These are phyloP conservation scores for Adelosebastes latens DNA, from an alignment of 2,797 vertebrate genomes.

Conservation along the genomic window DNA sequence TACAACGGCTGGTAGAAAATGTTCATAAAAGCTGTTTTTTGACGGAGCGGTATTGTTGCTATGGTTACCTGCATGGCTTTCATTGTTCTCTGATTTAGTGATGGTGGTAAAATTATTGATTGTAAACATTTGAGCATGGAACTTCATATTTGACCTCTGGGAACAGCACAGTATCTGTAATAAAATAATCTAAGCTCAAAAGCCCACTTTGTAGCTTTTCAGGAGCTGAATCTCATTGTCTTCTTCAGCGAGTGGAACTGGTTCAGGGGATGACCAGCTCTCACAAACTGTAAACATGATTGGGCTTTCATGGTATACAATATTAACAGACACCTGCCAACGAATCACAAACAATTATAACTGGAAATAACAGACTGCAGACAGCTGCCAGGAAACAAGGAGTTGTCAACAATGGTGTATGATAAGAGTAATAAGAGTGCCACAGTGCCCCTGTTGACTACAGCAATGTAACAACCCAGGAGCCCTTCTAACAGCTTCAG, in stretches of 20 bases:
- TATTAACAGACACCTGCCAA: not conserved
- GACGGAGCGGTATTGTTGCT: not conserved
- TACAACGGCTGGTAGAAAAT: not conserved
- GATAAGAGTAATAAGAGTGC: not conserved
- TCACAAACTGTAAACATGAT: not conserved
- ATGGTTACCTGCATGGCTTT: not conserved
- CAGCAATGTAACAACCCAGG: not conserved
- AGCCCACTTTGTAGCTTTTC: not conserved
- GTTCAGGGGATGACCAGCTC: not conserved
- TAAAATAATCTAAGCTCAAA: not conserved
- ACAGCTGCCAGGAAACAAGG: not conserved
- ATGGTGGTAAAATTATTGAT: not conserved
- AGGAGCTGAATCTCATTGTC: not conserved
- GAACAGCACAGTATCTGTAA: not conserved
- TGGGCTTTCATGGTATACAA: not conserved
- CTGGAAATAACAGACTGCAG: not conserved
- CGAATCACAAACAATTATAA: not conserved
- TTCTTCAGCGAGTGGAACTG: not conserved
- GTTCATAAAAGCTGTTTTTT: not conserved
- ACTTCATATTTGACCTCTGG: not conserved
- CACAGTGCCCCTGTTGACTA: not conserved
- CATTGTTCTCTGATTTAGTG: not conserved
- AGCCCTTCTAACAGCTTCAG: conserved; percentile 13
- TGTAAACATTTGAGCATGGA: not conserved
- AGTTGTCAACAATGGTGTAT: not conserved